A percentile compares a stretch with the other conserved stretches of the same genome.
phyloP scores from a whole-genome alignment of 37 sponge, comb jelly and placozoan species.

The Spongilla lacustris region DNA sequence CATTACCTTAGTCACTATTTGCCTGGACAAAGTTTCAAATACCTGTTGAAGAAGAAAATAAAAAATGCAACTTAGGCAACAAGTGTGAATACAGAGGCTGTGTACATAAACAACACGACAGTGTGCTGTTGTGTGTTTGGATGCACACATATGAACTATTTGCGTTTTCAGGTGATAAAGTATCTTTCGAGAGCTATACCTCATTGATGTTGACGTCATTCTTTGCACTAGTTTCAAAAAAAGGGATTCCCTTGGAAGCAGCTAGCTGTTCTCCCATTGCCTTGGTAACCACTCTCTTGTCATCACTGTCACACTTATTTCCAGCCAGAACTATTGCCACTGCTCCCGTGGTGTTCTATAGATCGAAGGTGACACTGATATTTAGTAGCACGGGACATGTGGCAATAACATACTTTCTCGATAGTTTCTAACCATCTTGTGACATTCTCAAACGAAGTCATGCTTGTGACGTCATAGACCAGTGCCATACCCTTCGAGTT shows the following conservation, averaged over 20 bases:
- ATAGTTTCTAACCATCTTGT: conserved; percentile 81
- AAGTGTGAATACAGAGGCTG: no score
- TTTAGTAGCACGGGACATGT: background rate
- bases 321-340: conserved; percentile 72
- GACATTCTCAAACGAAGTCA: conserved; percentile 80
- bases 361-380: background rate
- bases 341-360: conserved; percentile 73
- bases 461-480: conserved; percentile 80
- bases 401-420: conserved; percentile 44
- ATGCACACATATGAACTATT: no score
- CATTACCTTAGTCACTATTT: background rate
- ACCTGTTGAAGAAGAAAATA: background rate
- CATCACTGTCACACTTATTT: conserved; percentile 79
- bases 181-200: conserved; percentile 6
- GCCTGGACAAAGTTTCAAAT: background rate
- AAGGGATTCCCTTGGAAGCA: conserved; percentile 46
- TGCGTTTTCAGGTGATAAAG: no score
- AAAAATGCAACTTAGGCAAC: no score
- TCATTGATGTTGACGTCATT: conserved; percentile 66
- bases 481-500: conserved; percentile 73
- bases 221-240: conserved; percentile 81
- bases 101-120: background rate
- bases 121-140: no score
- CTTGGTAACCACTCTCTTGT: conserved; percentile 51
- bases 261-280: conserved; percentile 71